phyloP scores from a whole-genome alignment of 2,797 vertebrate species.

The Anguilla megastoma region DNA sequence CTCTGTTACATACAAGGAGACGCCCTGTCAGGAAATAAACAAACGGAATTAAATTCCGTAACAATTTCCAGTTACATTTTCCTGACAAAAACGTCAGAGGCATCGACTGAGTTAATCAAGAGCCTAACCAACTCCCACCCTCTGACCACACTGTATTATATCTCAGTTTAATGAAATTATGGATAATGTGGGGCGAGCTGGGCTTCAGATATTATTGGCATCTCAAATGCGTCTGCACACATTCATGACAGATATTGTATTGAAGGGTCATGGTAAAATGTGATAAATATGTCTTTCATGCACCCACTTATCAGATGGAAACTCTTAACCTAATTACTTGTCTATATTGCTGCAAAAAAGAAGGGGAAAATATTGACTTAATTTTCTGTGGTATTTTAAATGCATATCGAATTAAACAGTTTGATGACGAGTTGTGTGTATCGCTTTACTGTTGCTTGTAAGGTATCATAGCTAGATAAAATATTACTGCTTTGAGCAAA shows the following conservation, averaged over 20 bases:
- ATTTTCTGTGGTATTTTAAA: not conserved
- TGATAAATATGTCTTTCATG: conserved; percentile 45
- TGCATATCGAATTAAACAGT: not conserved
- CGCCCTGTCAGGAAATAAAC: conserved; percentile 59
- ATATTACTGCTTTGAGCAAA: not conserved
- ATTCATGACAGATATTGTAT: conserved; percentile 56
- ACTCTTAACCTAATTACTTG: conserved; percentile 54
- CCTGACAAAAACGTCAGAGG: conserved; percentile 58
- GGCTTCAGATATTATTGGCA: conserved; percentile 39
- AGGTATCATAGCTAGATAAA: not conserved
- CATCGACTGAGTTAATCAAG: conserved; percentile 50
- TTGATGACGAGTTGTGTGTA: conserved; percentile 9
- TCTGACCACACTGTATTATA: conserved; percentile 47
- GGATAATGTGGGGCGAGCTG: conserved; percentile 48
- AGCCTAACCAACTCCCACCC: conserved; percentile 51
- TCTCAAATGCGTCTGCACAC: conserved; percentile 46
- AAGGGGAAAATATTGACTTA: conserved; percentile 34
- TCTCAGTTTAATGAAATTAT: conserved; percentile 56
- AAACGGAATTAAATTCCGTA: conserved; percentile 73
- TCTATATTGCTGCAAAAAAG: conserved; percentile 23
- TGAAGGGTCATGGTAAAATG: conserved; percentile 32
- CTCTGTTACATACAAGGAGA: conserved; percentile 62
- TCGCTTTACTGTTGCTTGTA: not conserved
- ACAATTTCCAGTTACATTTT: conserved; percentile 62
- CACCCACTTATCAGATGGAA: conserved; percentile 33